Evolutionary conservation across 2,113 vertebrate genomes (phyloP).

Genomic region (Tychaedon coryphoeus): DNA sequence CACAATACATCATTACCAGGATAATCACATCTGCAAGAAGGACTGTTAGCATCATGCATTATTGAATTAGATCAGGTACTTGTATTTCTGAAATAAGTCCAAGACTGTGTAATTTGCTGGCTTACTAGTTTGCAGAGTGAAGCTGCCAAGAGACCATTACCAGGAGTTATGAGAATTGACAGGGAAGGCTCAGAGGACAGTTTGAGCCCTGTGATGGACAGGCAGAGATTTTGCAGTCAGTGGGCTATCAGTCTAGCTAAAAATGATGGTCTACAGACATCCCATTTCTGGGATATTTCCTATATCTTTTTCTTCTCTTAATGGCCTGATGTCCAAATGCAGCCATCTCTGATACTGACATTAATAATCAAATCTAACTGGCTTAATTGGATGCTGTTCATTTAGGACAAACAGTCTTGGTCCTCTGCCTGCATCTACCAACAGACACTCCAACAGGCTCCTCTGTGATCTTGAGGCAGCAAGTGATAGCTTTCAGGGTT

Average conservation of each 20-base stretch:
- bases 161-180: constrained; percentile 53
- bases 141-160: constrained; percentile 50
- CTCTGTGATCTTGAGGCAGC: neutral
- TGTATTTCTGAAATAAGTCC: constrained; percentile 52
- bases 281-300: neutral
- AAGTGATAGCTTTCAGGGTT: neutral
- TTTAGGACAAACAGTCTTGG: neutral
- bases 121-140: constrained; percentile 38
- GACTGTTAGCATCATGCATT: constrained; percentile 36
- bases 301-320: neutral
- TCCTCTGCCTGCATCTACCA: neutral
- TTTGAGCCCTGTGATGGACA: constrained; percentile 31
- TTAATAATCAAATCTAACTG: neutral
- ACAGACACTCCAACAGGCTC: neutral
- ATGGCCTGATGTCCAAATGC: neutral
- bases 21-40: constrained; percentile 55
- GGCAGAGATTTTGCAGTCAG: constrained; percentile 8
- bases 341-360: neutral
- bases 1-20: constrained; percentile 36
- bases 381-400: neutral
- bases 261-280: neutral
- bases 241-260: neutral
- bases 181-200: constrained; percentile 28
- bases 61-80: constrained; percentile 65
- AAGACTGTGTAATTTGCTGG: constrained; percentile 34